phyloP scores from a whole-genome alignment of 2,113 vertebrate species.

The Malurus elegans region DNA sequence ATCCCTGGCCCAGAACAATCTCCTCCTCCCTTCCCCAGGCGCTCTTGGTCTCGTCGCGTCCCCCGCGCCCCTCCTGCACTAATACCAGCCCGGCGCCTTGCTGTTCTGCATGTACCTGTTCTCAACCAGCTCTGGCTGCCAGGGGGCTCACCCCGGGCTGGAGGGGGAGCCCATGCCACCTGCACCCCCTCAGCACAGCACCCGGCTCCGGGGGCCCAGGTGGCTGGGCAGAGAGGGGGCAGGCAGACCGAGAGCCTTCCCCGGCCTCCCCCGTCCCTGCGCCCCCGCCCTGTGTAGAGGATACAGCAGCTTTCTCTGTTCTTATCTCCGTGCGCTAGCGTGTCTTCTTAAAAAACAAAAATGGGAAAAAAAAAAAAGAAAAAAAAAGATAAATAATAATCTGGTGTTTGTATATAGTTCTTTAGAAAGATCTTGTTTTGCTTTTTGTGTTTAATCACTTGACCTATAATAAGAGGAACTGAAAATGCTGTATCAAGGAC shows the following conservation, averaged over 20 bases:
- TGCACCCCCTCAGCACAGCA: not conserved
- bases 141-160: not conserved
- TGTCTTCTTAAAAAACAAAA: slow-evolving; percentile 64
- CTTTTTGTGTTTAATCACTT: slow-evolving; percentile 73
- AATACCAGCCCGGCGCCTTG: slow-evolving; percentile 44
- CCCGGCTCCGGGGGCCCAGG: not conserved
- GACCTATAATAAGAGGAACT: slow-evolving; percentile 69
- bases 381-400: slow-evolving; percentile 34
- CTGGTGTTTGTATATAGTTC: slow-evolving; percentile 78
- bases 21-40: not conserved
- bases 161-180: not conserved
- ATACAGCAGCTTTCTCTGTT: slow-evolving; percentile 72
- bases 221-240: not conserved
- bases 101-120: slow-evolving; percentile 67
- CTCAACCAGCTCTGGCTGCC: not conserved
- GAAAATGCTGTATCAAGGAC: slow-evolving; percentile 71
- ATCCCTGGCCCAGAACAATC: not conserved
- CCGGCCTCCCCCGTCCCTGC: not conserved
- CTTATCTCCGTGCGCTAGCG: slow-evolving; percentile 66
- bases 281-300: slow-evolving; percentile 37
- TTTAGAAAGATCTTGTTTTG: slow-evolving; percentile 71
- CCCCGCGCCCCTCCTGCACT: not conserved
- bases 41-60: not conserved
- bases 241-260: not conserved
- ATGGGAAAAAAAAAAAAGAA: slow-evolving; percentile 11